Percentiles rank a stretch among this genome's conserved stretches.
phyloP scores from a whole-genome alignment of 2,888 invertebrate species.

The Cantharis rufa region DNA sequence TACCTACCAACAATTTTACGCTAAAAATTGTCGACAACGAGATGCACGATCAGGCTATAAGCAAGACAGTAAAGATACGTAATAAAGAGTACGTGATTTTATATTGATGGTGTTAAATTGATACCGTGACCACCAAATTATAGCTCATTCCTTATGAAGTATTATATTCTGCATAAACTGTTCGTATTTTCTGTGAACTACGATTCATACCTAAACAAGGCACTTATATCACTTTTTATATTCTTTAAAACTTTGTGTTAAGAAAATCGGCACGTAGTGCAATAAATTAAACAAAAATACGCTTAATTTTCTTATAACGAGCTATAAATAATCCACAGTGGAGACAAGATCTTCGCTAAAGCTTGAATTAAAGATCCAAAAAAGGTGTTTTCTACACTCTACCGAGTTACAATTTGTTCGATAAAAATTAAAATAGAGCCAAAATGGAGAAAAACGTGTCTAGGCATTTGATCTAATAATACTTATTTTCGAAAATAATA shows the following conservation, averaged over 20 bases:
- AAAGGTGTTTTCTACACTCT: not conserved
- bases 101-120: slow-evolving; percentile 53
- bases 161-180: slow-evolving; percentile 15
- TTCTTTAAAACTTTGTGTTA: not conserved
- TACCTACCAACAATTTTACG: slow-evolving; percentile 14
- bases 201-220: not conserved
- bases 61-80: slow-evolving; percentile 35
- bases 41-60: slow-evolving; percentile 48
- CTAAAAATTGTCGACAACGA: slow-evolving; percentile 40
- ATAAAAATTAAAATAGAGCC: too few relatives aligned
- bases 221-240: not conserved
- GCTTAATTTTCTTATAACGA: not conserved
- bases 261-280: not conserved
- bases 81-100: slow-evolving; percentile 53
- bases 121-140: slow-evolving; percentile 53
- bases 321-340: not conserved
- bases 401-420: too few relatives aligned
- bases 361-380: not conserved
- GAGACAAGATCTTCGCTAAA: not conserved
- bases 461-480: too few relatives aligned
- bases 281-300: not conserved
- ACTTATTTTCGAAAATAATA: too few relatives aligned
- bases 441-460: too few relatives aligned
- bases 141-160: slow-evolving; percentile 7
- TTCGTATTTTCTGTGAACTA: slow-evolving; percentile 4